Conservation (phyloP, 2,888 invertebrate species). For the Philereme vetulata region DNA sequence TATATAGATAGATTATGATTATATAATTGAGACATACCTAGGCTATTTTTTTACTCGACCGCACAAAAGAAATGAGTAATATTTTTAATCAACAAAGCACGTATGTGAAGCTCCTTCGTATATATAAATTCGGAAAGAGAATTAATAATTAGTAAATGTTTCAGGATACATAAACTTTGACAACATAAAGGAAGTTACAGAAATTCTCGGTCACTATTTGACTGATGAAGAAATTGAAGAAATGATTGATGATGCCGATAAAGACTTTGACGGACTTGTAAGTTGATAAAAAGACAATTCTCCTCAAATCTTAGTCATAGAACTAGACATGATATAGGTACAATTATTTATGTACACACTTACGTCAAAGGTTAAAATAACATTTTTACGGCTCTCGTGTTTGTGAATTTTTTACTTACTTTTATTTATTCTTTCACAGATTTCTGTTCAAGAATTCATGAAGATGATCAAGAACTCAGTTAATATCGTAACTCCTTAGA, state of each 20-base stretch:
- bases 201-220: slow-evolving; percentile 60
- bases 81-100: too few relatives aligned
- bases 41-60: too few relatives aligned
- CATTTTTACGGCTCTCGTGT: not conserved
- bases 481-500: slow-evolving; percentile 67
- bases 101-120: too few relatives aligned
- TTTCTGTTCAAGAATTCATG: slow-evolving; percentile 73
- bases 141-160: slow-evolving; percentile 21
- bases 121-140: too few relatives aligned
- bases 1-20: too few relatives aligned
- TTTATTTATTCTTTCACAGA: slow-evolving; percentile 51
- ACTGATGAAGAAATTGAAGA: slow-evolving; percentile 79
- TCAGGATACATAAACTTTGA: slow-evolving; percentile 70
- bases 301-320: too few relatives aligned
- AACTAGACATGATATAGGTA: too few relatives aligned
- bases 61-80: too few relatives aligned
- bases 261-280: slow-evolving; percentile 71
- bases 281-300: slow-evolving; percentile 31
- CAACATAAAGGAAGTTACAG: slow-evolving; percentile 65
- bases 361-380: too few relatives aligned
- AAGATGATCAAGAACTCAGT: slow-evolving; percentile 73
- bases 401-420: not conserved
- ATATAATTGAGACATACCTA: too few relatives aligned
- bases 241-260: slow-evolving; percentile 78
- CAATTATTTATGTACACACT: too few relatives aligned